Percentiles rank a stretch among this genome's conserved stretches.
phyloP scores from a whole-genome alignment of 1,140 invertebrate species.

The Drosophila serrata region DNA sequence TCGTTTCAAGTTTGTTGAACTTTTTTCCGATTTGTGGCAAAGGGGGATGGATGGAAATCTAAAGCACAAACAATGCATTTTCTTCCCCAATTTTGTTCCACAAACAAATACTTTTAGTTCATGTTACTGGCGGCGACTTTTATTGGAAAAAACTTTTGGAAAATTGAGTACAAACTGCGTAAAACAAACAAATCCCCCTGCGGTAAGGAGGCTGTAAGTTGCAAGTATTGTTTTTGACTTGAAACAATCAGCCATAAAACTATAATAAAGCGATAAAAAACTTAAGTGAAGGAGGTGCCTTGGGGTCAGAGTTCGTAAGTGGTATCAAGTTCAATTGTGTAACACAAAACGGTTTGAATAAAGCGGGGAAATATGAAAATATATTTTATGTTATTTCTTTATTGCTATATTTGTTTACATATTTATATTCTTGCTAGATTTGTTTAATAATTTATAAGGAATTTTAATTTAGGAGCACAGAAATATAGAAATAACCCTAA shows the following conservation, averaged over 20 bases:
- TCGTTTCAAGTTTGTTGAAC: constrained; percentile 76
- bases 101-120: constrained; percentile 25
- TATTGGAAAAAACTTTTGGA: constrained; percentile 46
- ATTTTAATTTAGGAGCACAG: no score
- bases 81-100: constrained; percentile 16
- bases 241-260: neutral
- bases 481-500: no score
- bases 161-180: constrained; percentile 7
- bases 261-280: constrained; percentile 8
- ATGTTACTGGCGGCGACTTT: constrained; percentile 16
- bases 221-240: constrained; percentile 1
- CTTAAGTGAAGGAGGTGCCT: no score
- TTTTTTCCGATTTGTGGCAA: neutral
- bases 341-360: neutral
- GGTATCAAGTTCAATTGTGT: constrained; percentile 17
- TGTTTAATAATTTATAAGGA: no score
- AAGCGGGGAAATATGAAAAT: no score
- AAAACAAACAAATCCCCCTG: constrained; percentile 17
- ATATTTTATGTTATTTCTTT: no score
- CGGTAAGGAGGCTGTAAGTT: neutral
- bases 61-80: constrained; percentile 42
- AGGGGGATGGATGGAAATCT: neutral
- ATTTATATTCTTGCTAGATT: no score
- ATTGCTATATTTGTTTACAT: no score
- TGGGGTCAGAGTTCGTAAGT: neutral